Evolutionary conservation across 2,797 vertebrate genomes (phyloP).

Genomic region (Typhlichthys subterraneus): DNA sequence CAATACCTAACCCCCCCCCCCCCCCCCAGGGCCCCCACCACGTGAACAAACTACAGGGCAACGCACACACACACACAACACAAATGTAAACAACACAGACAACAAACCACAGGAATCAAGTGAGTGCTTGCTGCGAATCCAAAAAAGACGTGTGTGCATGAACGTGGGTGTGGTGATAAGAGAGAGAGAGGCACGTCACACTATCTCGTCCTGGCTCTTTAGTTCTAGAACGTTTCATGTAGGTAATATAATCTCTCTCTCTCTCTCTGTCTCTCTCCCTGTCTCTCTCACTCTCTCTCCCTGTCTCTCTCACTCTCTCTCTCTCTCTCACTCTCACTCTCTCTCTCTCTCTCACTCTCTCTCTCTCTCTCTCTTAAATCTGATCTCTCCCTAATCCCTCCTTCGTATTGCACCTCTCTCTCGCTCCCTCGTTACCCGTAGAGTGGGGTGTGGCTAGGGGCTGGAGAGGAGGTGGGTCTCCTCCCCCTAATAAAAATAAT

Average conservation of each 20-base stretch:
- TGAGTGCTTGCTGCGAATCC: conserved; percentile 25
- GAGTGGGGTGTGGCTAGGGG: conserved; percentile 43
- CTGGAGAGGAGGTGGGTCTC: conserved; percentile 59
- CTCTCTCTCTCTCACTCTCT: conserved; percentile 7
- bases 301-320: too few relatives aligned
- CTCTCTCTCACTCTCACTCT: conserved; percentile 18
- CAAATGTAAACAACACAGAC: conserved; percentile 52
- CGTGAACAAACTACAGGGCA: conserved; percentile 30
- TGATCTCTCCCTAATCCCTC: conserved; percentile 46
- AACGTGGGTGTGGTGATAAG: conserved; percentile 36
- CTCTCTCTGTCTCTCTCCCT: conserved; percentile 41
- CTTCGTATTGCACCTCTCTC: conserved; percentile 45
- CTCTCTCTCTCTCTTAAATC: conserved; percentile 19
- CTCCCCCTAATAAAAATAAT: conserved; percentile 78
- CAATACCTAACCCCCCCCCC: conserved; percentile 29
- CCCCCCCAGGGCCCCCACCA: conserved; percentile 58
- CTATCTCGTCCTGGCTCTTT: neutral
- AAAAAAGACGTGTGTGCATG: conserved; percentile 35
- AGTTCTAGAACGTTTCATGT: too few relatives aligned
- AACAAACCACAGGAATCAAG: conserved; percentile 39
- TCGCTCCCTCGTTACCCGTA: conserved; percentile 70
- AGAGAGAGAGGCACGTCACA: conserved; percentile 12
- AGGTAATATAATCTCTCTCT: conserved; percentile 15
- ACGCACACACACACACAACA: conserved; percentile 53
- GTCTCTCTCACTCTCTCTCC: conserved; percentile 23